Percentiles rank a stretch among this genome's conserved stretches.
These are phyloP conservation scores for Encarsia formosa DNA, from an alignment of 2,888 invertebrate genomes.

Conservation along the genomic window DNA sequence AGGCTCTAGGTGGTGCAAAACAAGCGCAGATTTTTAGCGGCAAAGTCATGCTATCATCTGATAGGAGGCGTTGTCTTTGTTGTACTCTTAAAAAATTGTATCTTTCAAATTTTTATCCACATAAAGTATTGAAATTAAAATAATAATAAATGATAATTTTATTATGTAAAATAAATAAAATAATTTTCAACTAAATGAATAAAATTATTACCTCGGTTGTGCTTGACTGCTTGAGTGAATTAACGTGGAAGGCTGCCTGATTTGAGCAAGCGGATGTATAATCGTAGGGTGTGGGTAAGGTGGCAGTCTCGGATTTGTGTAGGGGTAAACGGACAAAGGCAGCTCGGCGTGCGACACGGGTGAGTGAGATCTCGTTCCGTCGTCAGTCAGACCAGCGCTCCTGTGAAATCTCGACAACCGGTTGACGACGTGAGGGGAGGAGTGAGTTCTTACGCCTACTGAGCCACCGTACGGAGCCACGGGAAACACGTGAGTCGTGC, in stretches of 20 bases:
- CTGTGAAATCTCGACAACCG: constrained; percentile 91
- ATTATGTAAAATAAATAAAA: not conserved
- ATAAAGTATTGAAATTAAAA: not conserved
- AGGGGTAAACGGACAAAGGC: constrained; percentile 56
- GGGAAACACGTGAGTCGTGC: constrained; percentile 97
- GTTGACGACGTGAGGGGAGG: constrained; percentile 90
- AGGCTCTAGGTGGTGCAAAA: constrained; percentile 73
- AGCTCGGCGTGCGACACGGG: constrained; percentile 57
- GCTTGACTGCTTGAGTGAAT: constrained; percentile 43
- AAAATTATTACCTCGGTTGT: constrained; percentile 39
- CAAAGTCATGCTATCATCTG: constrained; percentile 65
- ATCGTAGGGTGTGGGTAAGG: constrained; percentile 85
- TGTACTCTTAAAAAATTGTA: constrained; percentile 37
- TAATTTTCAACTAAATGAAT: not conserved
- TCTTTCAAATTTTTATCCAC: no score
- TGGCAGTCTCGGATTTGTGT: constrained; percentile 84
- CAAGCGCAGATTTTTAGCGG: constrained; percentile 75
- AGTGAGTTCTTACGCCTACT: constrained; percentile 88
- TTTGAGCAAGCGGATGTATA: constrained; percentile 77
- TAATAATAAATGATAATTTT: not conserved
- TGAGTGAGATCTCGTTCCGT: constrained; percentile 64
- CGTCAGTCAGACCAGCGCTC: constrained; percentile 82
- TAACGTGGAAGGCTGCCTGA: constrained; percentile 64
- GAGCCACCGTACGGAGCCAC: constrained; percentile 94
- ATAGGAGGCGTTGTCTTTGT: constrained; percentile 62